These are phyloP conservation scores for Oreochromis spilurus DNA, from an alignment of 2,113 vertebrate species.

Conservation along the genomic window DNA sequence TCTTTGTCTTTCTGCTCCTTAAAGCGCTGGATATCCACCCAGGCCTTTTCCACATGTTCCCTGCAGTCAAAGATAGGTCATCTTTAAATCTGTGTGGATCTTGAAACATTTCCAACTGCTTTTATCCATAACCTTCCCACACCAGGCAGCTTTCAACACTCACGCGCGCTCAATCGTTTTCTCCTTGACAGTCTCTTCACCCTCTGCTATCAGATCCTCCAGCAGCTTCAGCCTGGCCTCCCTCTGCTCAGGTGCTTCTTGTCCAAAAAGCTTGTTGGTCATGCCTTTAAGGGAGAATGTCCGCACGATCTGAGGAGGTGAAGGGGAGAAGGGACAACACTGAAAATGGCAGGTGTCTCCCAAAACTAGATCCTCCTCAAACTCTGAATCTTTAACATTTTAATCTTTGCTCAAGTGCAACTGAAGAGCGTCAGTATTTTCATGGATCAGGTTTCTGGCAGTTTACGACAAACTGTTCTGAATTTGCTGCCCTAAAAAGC, in stretches of 20 bases:
- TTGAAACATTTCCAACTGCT: neutral
- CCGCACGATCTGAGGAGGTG: slow-evolving; percentile 79
- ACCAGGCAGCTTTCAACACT: slow-evolving; percentile 21
- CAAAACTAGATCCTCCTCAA: neutral
- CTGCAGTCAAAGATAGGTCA: slow-evolving; percentile 47
- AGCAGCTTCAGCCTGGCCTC: slow-evolving; percentile 86
- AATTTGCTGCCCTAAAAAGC: neutral
- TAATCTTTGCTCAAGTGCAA: neutral
- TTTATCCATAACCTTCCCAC: neutral
- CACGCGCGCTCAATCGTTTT: slow-evolving; percentile 89
- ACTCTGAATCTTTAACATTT: neutral
- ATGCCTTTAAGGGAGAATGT: slow-evolving; percentile 94
- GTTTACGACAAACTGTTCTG: neutral
- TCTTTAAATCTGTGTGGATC: neutral
- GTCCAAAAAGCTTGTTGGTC: slow-evolving; percentile 95
- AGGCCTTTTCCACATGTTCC: slow-evolving; percentile 84
- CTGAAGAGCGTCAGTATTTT: neutral
- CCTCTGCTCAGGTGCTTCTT: slow-evolving; percentile 91
- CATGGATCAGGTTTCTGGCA: neutral
- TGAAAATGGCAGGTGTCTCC: neutral
- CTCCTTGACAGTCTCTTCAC: slow-evolving; percentile 83
- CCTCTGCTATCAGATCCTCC: slow-evolving; percentile 89
- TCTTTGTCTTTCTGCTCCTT: slow-evolving; percentile 89
- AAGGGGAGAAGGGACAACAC: neutral
- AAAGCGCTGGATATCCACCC: slow-evolving; percentile 88